Percentiles rank a stretch among this genome's conserved stretches.
phyloP scores from a whole-genome alignment of 2,797 vertebrate species.

The Falco biarmicus region DNA sequence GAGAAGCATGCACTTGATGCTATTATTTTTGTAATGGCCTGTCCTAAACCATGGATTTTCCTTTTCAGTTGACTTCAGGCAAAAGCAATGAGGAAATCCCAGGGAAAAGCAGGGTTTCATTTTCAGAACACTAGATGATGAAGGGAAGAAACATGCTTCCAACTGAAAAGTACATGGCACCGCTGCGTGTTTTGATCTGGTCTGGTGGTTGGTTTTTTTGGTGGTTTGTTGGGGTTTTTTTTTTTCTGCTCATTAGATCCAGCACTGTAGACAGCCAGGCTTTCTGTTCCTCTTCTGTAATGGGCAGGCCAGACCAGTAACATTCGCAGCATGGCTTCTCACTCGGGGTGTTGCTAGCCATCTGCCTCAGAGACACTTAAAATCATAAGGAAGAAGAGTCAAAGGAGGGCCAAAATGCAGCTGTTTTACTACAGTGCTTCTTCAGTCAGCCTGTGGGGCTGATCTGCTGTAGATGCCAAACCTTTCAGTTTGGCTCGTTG shows the following conservation, averaged over 20 bases:
- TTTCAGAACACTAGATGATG: slow-evolving; percentile 36
- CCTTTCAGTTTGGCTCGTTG: neutral
- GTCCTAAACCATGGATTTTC: slow-evolving; percentile 27
- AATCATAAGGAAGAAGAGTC: neutral
- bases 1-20: neutral
- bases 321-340: slow-evolving; percentile 19
- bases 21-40: neutral
- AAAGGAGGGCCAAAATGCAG: neutral
- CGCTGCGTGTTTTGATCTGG: neutral
- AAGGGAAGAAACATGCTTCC: slow-evolving; percentile 26
- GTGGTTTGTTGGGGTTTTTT: neutral
- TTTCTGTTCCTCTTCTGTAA: slow-evolving; percentile 43
- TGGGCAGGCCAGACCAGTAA: slow-evolving; percentile 39
- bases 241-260: slow-evolving; percentile 32
- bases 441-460: neutral
- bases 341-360: neutral
- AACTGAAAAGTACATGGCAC: neutral
- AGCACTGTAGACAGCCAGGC: neutral
- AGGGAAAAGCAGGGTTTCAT: slow-evolving; percentile 53
- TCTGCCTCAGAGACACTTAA: neutral
- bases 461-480: neutral
- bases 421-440: neutral
- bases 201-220: neutral
- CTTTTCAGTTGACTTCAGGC: slow-evolving; percentile 35
- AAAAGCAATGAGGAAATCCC: slow-evolving; percentile 45